Evolutionary conservation across 30 jellyfish, hydroid and myxozoan genomes (phyloP).

Genomic region (Hydractinia echinata): DNA sequence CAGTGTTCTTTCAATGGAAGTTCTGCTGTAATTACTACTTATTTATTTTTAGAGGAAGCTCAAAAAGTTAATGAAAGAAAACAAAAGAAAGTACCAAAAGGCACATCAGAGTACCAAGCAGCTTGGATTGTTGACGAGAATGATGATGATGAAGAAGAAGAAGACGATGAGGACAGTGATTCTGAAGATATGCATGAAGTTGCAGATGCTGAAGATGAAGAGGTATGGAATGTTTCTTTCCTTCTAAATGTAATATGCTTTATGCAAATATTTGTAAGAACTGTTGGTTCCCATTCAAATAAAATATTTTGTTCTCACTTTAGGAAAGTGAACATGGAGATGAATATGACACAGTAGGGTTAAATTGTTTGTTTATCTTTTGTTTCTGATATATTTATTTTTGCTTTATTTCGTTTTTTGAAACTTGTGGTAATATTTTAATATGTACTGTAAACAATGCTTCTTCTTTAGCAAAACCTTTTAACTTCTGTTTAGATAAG

Average conservation of each 20-base stretch:
- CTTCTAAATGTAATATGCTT: no score
- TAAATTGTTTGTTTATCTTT: neutral
- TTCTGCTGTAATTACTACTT: no score
- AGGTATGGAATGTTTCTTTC: neutral
- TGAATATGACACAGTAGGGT: slow-evolving; percentile 43
- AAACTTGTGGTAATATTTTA: no score
- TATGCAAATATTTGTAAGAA: no score
- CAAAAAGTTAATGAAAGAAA: slow-evolving; percentile 19
- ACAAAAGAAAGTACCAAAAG: slow-evolving; percentile 57
- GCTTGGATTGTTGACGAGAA: slow-evolving; percentile 86
- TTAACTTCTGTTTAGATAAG: slow-evolving; percentile 31
- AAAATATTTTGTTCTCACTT: neutral
- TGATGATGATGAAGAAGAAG: slow-evolving; percentile 52
- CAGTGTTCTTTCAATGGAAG: neutral
- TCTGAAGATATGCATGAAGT: slow-evolving; percentile 31
- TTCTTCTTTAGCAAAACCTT: no score
- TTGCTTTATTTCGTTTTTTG: neutral
- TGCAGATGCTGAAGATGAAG: slow-evolving; percentile 36
- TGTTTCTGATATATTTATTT: neutral
- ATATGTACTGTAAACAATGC: no score
- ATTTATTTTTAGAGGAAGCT: slow-evolving; percentile 22
- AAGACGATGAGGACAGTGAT: slow-evolving; percentile 26
- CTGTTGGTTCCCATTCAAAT: no score
- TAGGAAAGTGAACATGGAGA: slow-evolving; percentile 27
- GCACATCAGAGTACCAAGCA: slow-evolving; percentile 90